Evolutionary conservation across 1,140 invertebrate genomes (phyloP), one percentile per base, ranked within the genome.

Genomic region (Nautilus pompilius): DNA sequence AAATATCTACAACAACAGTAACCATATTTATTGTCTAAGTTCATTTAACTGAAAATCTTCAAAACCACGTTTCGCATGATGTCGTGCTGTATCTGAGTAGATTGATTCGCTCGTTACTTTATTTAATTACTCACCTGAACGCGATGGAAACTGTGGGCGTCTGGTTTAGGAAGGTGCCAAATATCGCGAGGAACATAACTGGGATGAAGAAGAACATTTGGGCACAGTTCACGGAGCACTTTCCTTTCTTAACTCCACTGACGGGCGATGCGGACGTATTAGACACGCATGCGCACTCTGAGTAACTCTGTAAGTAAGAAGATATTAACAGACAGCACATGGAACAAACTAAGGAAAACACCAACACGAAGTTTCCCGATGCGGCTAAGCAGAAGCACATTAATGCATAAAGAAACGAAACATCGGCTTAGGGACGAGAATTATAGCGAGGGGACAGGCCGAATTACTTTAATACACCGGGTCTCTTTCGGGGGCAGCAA

Each of bases 121-220:
- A n/a, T 3, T 26, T 26, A 13, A 61, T 33, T 22, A 63, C 60
- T 80, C 74, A 90, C 89, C 90, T 87, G 2, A 93, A 81, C 0
- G 90, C 91, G 2, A 89, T 88, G 0, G 90, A 88, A 0, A 92
- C 79, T 0, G 90, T 88, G 0, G 91, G 91, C 87, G 92, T 91
- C 8, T 89, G 90, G 59, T 88, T 87, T 1, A 91, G 76, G 74
- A 93, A 92, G 0, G 90, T 90, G 36, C 91, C 84, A 29, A 91
- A 84, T 86, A 92, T 90, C 26, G 89, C 83, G 5, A 89, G 78
- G 72, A 91, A 90, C 0, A 77, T 53, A 17, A 89, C 84, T 0
- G 78, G 80, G 2, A 91, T 80, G 79, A 91, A 92, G 0, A 88
- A 73, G 74, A 87, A 87, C 57, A 92, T 77, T 62, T 87, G 85